Conservation (phyloP, 2,797 vertebrate species). For the Sebastolobus alascanus region DNA sequence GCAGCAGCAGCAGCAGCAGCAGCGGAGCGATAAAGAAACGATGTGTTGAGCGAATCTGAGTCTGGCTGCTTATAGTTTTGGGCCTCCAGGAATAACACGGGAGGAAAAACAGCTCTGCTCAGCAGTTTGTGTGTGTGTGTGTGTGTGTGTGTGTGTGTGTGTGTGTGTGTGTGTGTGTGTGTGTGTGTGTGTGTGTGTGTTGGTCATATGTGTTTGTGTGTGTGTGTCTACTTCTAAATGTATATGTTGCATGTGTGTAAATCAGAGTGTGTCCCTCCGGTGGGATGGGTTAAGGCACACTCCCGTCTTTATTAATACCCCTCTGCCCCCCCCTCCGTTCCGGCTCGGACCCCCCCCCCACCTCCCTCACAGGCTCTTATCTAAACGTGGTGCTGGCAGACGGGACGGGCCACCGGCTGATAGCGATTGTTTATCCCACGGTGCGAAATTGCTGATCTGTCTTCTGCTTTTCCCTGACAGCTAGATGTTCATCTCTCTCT, state of each 20-base stretch:
- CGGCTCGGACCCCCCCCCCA: slow-evolving; percentile 40
- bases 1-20: slow-evolving; percentile 72
- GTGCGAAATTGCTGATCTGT: slow-evolving; percentile 85
- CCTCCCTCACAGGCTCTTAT: slow-evolving; percentile 75
- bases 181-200: slow-evolving; percentile 17
- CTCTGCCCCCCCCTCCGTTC: slow-evolving; percentile 45
- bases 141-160: slow-evolving; percentile 28
- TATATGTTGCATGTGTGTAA: slow-evolving; percentile 60
- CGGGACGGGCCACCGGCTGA: slow-evolving; percentile 83
- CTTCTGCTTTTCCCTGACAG: slow-evolving; percentile 82
- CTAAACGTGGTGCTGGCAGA: slow-evolving; percentile 82
- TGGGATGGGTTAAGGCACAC: slow-evolving; percentile 60
- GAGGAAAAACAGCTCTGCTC: slow-evolving; percentile 68
- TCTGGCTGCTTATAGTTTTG: slow-evolving; percentile 73
- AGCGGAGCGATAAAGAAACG: slow-evolving; percentile 80
- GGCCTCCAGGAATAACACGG: slow-evolving; percentile 77
- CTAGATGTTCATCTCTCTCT: slow-evolving; percentile 80
- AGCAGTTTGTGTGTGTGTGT: slow-evolving; percentile 68
- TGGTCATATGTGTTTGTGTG: slow-evolving; percentile 33
- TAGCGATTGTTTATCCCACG: slow-evolving; percentile 86
- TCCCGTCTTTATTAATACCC: slow-evolving; percentile 80
- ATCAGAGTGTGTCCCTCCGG: slow-evolving; percentile 67
- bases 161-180: slow-evolving; percentile 10
- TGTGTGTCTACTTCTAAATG: slow-evolving; percentile 53
- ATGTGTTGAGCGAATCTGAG: slow-evolving; percentile 77